These are phyloP conservation scores for Ectemnius continuus DNA, from an alignment of 2,888 invertebrate genomes.

Conservation along the genomic window DNA sequence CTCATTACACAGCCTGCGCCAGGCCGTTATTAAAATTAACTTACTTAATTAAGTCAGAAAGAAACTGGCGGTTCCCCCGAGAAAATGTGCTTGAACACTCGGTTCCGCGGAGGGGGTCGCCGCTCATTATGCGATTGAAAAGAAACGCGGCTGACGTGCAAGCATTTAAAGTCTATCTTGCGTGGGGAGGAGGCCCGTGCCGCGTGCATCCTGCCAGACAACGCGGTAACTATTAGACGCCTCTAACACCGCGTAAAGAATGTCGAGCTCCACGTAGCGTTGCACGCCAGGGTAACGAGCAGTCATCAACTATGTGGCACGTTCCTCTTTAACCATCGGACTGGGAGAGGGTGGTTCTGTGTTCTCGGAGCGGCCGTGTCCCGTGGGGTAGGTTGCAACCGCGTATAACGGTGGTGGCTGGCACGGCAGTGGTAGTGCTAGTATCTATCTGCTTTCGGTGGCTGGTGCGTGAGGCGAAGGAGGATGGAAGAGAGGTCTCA, in stretches of 20 bases:
- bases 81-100: too few relatives aligned
- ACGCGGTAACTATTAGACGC: neutral
- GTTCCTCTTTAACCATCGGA: constrained; percentile 63
- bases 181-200: neutral
- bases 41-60: too few relatives aligned
- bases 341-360: constrained; percentile 43
- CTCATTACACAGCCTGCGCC: neutral
- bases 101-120: too few relatives aligned
- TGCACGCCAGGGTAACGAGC: neutral
- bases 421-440: too few relatives aligned
- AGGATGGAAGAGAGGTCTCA: constrained; percentile 49
- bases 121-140: too few relatives aligned
- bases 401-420: constrained; percentile 46
- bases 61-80: too few relatives aligned
- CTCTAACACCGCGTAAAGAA: too few relatives aligned
- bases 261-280: neutral
- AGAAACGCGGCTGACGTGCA: too few relatives aligned
- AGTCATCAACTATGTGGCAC: constrained; percentile 43
- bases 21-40: too few relatives aligned
- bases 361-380: constrained; percentile 68
- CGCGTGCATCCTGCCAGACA: neutral
- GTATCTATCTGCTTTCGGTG: constrained; percentile 60
- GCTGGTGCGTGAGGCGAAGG: constrained; percentile 28
- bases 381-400: constrained; percentile 70
- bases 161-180: too few relatives aligned